A percentile compares a stretch with the other conserved stretches of the same genome.
These are phyloP conservation scores for Neotoxoptera formosana DNA, from an alignment of 1,140 invertebrate genomes.

Conservation along the genomic window DNA sequence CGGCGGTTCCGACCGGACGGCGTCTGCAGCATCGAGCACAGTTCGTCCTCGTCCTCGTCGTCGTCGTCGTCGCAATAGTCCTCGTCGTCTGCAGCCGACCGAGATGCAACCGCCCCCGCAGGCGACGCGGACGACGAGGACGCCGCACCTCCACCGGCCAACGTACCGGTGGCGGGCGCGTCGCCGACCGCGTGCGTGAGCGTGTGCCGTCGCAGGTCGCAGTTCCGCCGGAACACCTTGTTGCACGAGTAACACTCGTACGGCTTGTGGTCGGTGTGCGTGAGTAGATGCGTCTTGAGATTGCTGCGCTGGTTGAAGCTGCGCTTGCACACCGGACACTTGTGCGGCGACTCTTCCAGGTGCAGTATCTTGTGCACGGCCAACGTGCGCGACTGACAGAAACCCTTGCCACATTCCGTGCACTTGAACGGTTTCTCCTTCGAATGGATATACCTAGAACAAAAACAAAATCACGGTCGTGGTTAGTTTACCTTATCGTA, in stretches of 20 bases:
- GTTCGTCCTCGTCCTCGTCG: constrained; percentile 67
- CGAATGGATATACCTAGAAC: constrained; percentile 92
- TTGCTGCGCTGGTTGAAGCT: constrained; percentile 92
- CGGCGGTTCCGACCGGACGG: constrained; percentile 66
- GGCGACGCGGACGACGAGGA: constrained; percentile 57
- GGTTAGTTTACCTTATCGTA: neutral
- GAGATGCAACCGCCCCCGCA: neutral
- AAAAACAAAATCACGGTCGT: constrained; percentile 51
- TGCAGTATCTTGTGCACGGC: constrained; percentile 93
- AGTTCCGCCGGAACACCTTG: constrained; percentile 86
- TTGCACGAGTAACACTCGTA: constrained; percentile 91
- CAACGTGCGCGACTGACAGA: constrained; percentile 92
- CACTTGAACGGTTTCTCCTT: constrained; percentile 98
- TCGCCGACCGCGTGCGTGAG: constrained; percentile 85
- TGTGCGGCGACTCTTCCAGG: constrained; percentile 91
- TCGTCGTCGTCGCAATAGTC: constrained; percentile 27
- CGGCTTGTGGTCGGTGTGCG: constrained; percentile 93
- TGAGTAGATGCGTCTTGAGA: constrained; percentile 91
- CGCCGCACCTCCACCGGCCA: constrained; percentile 13
- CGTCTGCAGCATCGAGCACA: constrained; percentile 74
- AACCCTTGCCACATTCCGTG: constrained; percentile 93
- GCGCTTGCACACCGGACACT: constrained; percentile 87
- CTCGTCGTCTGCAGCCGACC: neutral
- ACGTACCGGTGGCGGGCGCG: constrained; percentile 67
- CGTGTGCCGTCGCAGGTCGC: constrained; percentile 83